These are phyloP conservation scores for Drosophila takahashii DNA, from an alignment of 1,140 invertebrate species.

Conservation along the genomic window DNA sequence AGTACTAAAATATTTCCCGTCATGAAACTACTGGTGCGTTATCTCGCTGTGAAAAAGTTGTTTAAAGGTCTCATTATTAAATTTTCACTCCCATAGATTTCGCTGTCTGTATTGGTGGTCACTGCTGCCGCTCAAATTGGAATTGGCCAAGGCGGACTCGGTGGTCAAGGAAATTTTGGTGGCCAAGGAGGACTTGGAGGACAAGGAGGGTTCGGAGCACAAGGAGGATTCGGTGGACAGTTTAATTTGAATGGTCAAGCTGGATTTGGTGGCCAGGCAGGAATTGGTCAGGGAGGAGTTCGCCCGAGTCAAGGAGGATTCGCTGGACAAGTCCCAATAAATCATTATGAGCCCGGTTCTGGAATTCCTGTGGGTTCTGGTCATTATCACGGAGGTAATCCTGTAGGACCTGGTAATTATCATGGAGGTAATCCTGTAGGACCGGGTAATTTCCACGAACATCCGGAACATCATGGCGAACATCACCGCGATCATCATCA, in stretches of 20 bases:
- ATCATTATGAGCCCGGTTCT: neutral
- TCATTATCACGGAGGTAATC: neutral
- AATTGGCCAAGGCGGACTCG: neutral
- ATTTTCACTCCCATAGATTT: neutral
- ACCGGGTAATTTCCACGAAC: neutral
- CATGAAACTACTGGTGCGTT: constrained; percentile 9
- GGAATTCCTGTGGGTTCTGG: neutral
- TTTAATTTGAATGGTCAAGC: neutral
- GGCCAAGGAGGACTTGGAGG: neutral
- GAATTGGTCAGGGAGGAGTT: neutral
- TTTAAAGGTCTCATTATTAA: neutral
- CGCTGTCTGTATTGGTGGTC: neutral
- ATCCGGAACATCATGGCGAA: neutral
- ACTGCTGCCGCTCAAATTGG: neutral
- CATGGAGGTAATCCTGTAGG: neutral
- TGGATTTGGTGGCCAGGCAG: neutral
- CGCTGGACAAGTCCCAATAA: neutral
- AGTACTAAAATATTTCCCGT: neutral
- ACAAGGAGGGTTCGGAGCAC: neutral
- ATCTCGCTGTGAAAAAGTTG: neutral
- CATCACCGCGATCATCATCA: neutral
- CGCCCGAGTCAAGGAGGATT: neutral
- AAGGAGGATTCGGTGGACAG: neutral
- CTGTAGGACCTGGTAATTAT: neutral
- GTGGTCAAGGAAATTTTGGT: neutral